Evolutionary conservation across 2,888 invertebrate genomes (phyloP).

Genomic region (Trachelus troglodyta): DNA sequence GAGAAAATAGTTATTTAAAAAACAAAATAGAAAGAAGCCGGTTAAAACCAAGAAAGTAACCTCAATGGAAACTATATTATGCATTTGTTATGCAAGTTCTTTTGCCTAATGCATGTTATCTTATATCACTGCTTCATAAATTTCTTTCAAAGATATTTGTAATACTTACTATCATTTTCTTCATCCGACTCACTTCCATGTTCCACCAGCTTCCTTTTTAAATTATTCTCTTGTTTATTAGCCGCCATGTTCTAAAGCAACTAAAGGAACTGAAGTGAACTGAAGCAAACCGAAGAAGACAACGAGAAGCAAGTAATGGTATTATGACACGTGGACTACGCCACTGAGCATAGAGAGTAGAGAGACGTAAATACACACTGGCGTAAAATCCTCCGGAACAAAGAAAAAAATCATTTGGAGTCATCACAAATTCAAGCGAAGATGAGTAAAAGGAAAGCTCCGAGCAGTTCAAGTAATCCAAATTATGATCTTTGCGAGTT

Average conservation of each 20-base stretch:
- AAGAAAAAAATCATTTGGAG: neutral
- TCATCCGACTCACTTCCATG: constrained; percentile 42
- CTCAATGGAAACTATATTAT: neutral
- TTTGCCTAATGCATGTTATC: neutral
- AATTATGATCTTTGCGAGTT: constrained; percentile 75
- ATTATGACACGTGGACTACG: neutral
- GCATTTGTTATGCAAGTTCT: neutral
- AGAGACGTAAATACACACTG: neutral
- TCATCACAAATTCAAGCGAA: constrained; percentile 11
- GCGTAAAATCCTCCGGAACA: neutral
- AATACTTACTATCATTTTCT: constrained; percentile 45
- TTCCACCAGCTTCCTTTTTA: constrained; percentile 46
- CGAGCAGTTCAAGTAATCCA: constrained; percentile 67
- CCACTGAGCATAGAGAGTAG: neutral
- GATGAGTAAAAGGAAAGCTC: constrained; percentile 75
- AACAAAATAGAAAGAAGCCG: neutral
- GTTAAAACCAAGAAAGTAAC: neutral
- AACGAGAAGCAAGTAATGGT: no score
- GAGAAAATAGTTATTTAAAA: neutral
- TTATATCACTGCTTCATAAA: neutral
- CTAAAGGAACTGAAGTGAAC: neutral
- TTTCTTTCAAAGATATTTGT: neutral
- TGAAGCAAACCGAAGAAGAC: no score
- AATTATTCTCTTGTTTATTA: constrained; percentile 15
- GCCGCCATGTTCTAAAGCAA: constrained; percentile 12